Base-by-base conservation (phyloP, 2,888 invertebrate genomes). In the Ischnus inquisitorius region DNA sequence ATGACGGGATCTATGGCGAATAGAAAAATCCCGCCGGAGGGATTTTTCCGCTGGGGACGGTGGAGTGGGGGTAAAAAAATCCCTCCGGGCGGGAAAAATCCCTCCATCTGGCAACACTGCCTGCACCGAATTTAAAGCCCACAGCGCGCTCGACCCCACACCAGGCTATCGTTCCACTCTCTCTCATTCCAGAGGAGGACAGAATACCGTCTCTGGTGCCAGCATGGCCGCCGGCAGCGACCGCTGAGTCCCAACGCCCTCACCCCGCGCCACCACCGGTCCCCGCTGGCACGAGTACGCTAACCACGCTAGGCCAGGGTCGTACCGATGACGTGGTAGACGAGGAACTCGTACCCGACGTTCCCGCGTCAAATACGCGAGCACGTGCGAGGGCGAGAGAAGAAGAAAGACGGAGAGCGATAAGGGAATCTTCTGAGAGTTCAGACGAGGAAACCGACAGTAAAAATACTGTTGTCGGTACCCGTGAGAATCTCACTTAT, bases 401-500 rank as follows among this genome's bases (percentile, higher is more conserved):
- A 4, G 60, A 46, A 14, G 46, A 0, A 16, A 51, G 51, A 51
- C 51, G 19, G 51, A 19, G n/a, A 0, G 2, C 46, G 0, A 2
- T 2, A 8, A 39, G 8, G 0, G 5, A 39, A 0, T 1, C 34
- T 14, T 25, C 28, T 5, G 14, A 28, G 28, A n/a, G 16, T 6
- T 39, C 34, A n/a, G 8, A 8, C 5, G 64, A 41, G 2, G 4
- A 16, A 6, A 41, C 0, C 39, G 25, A 10, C 3, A 12, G 39
- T 10, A 39, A 64, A 64, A 8, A 39, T 3, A 8, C 16, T 4
- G 3, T 64, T 4, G 34, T 39, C 39, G 64, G 64, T 2, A 16
- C 64, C 1, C 64, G 64, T 2, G 41, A 76, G 48, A 65, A 39
- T 25, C 3, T 60, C 1, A 77, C 76, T 1, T 68, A 46, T 14